Base-by-base conservation (phyloP, 2,113 vertebrate species). In the Apteryx mantelli region DNA sequence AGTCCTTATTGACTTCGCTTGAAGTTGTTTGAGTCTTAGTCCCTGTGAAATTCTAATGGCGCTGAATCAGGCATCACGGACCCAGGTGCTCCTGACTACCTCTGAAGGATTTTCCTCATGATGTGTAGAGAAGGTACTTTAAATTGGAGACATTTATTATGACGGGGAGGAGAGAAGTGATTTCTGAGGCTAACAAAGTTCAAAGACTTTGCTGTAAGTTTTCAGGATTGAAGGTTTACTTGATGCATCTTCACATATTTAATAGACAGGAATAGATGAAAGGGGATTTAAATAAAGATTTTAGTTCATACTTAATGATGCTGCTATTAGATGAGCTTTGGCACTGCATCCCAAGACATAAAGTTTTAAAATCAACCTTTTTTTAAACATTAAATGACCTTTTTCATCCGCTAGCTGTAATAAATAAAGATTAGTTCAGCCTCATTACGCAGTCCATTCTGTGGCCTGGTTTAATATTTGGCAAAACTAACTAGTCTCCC, bases 371-470 rank as follows among this genome's bases (percentile, higher is more conserved):
- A 91, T 93, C 25, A 82, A 96, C 74, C 97, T 97, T 97, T 96
- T 60, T 97, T 97, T 60, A 89, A 97, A 97, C 94, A 97, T 97
- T 98, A 94, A 98, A 96, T 98, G 96, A 97, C 96, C 95, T 96
- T 98, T 98, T 97, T 97, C 84, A 91, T 97, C 95, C 50, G 13
- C 91, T 86, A 86, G 87, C 86, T 96, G 52, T 96, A 91, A 98
- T 97, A 98, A 97, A 97, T 98, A 97, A 97, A 97, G 96, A 82
- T 89, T 80, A 95, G 86, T 85, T 95, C 64, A 42, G 60, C 94
- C 95, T 97, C 96, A 64, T 98, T 98, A 73, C 68, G 28, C 73
- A 38, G 18, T 86, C 89, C 50, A 60, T 97, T 95, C 97, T 88
- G 73, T 61, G 86, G 95, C 63, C 56, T 89, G 64, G 85, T 73